Evolutionary conservation across 2,797 vertebrate species (phyloP), one percentile per base, ranked within the genome.

Genomic region (Pseudomugil tenellus): DNA sequence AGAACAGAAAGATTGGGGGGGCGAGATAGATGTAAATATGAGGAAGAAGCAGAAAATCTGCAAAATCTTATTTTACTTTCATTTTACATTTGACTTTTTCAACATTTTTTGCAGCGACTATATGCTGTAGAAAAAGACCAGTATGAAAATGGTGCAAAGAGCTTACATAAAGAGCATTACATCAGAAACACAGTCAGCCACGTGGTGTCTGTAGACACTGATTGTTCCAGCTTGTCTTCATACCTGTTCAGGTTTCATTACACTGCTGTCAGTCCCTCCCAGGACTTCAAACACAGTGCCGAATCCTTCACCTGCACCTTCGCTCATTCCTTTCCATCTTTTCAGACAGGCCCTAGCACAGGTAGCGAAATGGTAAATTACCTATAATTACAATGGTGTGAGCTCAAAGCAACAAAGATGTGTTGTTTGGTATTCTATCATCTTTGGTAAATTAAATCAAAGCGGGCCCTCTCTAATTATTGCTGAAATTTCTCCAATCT

Each of bases 221-320:
- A 81, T 70, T 89, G 86, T 88, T 90, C 85, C 58, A 74, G 84
- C 90, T 89, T 86, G 85, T 87, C 87, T 88, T 88, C 88, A 84
- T 83, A 86, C 76, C 81, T 89, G 77, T 79, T 85, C 78, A 77
- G 77, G 76, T 90, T 85, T 90, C 83, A 85, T 84, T 87, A 81
- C 59, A 6, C 85, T 74, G 72, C 85, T 74, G 84, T 91, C 87
- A 86, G 64, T 82, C 80, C 72, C 68, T 70, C 68, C 63, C 54
- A 63, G 32, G 68, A 91, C 89, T 87, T 92, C 88, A 91, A 91
- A 92, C 60, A 32, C 52, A 37, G 61, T 62, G 0, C 61, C 29
- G 73, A 87, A 82, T 88, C 74, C 77, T 75, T 83, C 83, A 77
- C 82, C 80, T 84, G 70, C 74, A 67, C 73, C 70, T 77, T 85